A percentile compares a stretch with the other conserved stretches of the same genome.
These are phyloP conservation scores for Eulithis testata DNA, from an alignment of 2,888 invertebrate genomes.

Conservation along the genomic window DNA sequence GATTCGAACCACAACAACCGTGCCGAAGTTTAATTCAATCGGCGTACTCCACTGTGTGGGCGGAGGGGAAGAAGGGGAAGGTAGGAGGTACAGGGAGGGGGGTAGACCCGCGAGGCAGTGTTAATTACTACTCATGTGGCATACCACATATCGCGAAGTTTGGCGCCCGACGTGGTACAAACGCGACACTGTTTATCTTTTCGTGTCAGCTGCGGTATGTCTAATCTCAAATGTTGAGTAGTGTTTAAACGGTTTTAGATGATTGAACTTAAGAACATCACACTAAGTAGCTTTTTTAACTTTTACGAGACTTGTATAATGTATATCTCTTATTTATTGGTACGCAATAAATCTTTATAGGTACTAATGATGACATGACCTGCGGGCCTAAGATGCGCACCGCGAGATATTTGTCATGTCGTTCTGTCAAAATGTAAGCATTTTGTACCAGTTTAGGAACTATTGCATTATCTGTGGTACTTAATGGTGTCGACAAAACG, in stretches of 20 bases:
- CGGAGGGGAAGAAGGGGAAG: conserved; percentile 36
- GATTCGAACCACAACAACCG: conserved; percentile 79
- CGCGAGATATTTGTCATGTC: too few relatives aligned
- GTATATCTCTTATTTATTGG: too few relatives aligned
- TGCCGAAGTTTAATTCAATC: conserved; percentile 84
- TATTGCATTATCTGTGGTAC: too few relatives aligned
- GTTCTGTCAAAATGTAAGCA: too few relatives aligned
- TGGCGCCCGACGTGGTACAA: conserved; percentile 69
- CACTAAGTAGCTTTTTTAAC: too few relatives aligned
- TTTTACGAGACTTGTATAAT: too few relatives aligned
- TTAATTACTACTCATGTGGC: conserved; percentile 83
- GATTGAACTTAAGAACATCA: not conserved
- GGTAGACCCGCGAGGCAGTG: conserved; percentile 66
- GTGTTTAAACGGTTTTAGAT: conserved; percentile 11
- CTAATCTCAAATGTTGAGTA: conserved; percentile 57
- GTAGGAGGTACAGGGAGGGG: conserved; percentile 41
- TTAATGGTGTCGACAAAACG: too few relatives aligned
- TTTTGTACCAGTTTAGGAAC: too few relatives aligned
- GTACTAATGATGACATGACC: too few relatives aligned
- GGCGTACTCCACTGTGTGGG: conserved; percentile 70
- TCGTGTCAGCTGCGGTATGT: conserved; percentile 64
- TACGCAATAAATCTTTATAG: too few relatives aligned
- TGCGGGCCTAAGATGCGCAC: too few relatives aligned
- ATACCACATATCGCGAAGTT: conserved; percentile 81
- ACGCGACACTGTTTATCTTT: conserved; percentile 73